These are phyloP conservation scores for Anoplius nigerrimus DNA, from an alignment of 2,888 invertebrate species.

Conservation along the genomic window DNA sequence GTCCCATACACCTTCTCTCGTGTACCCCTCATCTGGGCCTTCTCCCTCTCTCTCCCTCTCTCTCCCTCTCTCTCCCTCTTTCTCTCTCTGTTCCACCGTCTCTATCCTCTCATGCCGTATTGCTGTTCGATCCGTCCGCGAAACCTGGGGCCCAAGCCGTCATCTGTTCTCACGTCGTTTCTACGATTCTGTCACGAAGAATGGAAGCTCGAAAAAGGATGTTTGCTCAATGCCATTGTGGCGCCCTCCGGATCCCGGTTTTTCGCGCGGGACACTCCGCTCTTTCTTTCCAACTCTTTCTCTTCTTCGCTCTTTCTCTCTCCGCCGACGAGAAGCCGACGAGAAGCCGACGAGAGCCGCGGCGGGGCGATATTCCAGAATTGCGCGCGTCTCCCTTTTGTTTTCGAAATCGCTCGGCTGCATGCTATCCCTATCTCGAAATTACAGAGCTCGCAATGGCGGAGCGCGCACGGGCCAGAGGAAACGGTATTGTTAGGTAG, in stretches of 20 bases:
- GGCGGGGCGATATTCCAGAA: too few species aligned
- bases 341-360: too few species aligned
- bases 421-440: too few species aligned
- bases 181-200: conserved; percentile 58
- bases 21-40: conserved; percentile 5
- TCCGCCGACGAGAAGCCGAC: too few species aligned
- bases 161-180: conserved; percentile 60
- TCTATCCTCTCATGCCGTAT: conserved; percentile 40
- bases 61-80: conserved; percentile 19
- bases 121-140: conserved; percentile 55
- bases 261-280: conserved; percentile 23
- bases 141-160: conserved; percentile 54
- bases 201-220: conserved; percentile 55
- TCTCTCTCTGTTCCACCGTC: conserved; percentile 19
- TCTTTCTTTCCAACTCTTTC: neutral
- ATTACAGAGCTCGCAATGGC: too few species aligned
- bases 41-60: conserved; percentile 17
- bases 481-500: too few species aligned
- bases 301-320: neutral
- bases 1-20: conserved; percentile 6
- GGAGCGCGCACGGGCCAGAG: too few species aligned
- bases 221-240: conserved; percentile 54
- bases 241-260: conserved; percentile 43
- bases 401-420: too few species aligned
- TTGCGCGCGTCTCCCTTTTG: too few species aligned